phyloP scores from a whole-genome alignment of 2,888 invertebrate species.

The Heptascelio sp. region DNA sequence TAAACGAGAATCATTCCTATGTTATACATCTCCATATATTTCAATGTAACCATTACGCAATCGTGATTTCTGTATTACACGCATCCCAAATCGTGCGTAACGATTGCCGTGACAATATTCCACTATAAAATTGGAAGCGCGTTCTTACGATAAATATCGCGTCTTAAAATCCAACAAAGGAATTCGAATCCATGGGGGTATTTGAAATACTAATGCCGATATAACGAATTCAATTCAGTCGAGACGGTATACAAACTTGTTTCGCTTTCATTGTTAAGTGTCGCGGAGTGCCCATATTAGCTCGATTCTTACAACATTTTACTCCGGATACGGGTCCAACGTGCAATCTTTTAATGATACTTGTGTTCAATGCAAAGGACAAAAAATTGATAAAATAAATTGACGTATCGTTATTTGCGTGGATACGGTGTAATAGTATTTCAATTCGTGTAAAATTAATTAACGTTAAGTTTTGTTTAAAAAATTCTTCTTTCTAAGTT shows the following conservation, averaged over 20 bases:
- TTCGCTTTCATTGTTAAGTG: slow-evolving; percentile 62
- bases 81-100: slow-evolving; percentile 42
- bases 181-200: slow-evolving; percentile 64
- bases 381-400: slow-evolving; percentile 38
- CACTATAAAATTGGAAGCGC: slow-evolving; percentile 48
- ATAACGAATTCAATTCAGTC: slow-evolving; percentile 61
- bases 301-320: slow-evolving; percentile 60
- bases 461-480: too few relatives aligned
- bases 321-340: slow-evolving; percentile 67
- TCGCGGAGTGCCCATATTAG: slow-evolving; percentile 63
- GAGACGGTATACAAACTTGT: slow-evolving; percentile 57
- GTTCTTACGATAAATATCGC: slow-evolving; percentile 59
- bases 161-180: slow-evolving; percentile 56
- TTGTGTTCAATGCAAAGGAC: slow-evolving; percentile 48
- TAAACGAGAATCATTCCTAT: too few relatives aligned
- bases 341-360: slow-evolving; percentile 60
- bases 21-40: slow-evolving; percentile 6
- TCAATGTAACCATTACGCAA: background rate
- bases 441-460: background rate
- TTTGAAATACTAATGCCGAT: slow-evolving; percentile 58
- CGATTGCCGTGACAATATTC: slow-evolving; percentile 50
- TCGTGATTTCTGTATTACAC: slow-evolving; percentile 44
- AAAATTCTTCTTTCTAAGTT: too few relatives aligned
- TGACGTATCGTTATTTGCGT: slow-evolving; percentile 5
- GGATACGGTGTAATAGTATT: background rate